Percentiles rank a stretch among this genome's conserved stretches.
Evolutionary conservation across 1,140 invertebrate species (phyloP).

Genomic region (Marisa cornuarietis): DNA sequence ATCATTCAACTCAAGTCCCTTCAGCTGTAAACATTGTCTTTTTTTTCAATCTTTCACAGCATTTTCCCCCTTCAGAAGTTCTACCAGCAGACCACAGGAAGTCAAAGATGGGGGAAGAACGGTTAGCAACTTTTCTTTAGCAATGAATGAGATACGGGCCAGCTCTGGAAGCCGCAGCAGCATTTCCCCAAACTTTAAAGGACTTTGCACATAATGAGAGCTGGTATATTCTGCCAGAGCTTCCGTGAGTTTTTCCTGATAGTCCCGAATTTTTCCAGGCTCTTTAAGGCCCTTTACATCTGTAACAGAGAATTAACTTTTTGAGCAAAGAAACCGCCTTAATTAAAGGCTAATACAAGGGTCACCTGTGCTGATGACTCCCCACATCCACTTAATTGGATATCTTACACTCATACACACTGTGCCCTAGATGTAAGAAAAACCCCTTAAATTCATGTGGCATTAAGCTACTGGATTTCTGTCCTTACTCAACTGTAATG

Average conservation of each 20-base stretch:
- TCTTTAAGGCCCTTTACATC: conserved; percentile 92
- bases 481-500: too few species aligned
- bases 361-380: too few species aligned
- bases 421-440: too few species aligned
- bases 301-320: conserved; percentile 47
- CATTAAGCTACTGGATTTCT: too few species aligned
- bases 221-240: conserved; percentile 91
- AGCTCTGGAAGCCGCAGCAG: conserved; percentile 92
- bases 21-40: too few species aligned
- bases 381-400: too few species aligned
- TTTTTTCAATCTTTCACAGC: conserved; percentile 28
- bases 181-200: conserved; percentile 94
- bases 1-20: too few species aligned
- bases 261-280: conserved; percentile 88
- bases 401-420: too few species aligned
- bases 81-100: conserved; percentile 94
- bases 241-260: conserved; percentile 92
- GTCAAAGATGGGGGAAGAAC: conserved; percentile 79
- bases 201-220: conserved; percentile 89
- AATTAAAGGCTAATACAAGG: too few species aligned
- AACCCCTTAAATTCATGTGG: too few species aligned
- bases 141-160: conserved; percentile 92
- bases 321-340: too few species aligned
- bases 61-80: conserved; percentile 77
- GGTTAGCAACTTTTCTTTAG: conserved; percentile 76